Evolutionary conservation across 2,888 invertebrate genomes (phyloP).

Genomic region (Belgica antarctica): DNA sequence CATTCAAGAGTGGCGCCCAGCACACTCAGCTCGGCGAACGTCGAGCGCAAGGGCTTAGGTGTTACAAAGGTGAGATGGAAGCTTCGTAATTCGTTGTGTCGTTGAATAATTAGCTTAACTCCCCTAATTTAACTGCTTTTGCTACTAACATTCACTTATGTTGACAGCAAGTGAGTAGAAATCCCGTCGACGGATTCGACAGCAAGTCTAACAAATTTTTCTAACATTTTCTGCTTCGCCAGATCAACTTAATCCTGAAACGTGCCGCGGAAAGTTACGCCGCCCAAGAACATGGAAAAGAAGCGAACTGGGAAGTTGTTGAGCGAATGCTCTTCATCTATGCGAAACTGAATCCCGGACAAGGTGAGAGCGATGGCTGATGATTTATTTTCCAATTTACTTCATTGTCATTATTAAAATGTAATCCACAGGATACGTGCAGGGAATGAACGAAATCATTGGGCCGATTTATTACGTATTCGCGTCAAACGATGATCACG

Average conservation of each 20-base stretch:
- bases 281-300: constrained; percentile 83
- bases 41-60: constrained; percentile 83
- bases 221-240: constrained; percentile 44
- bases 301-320: constrained; percentile 98
- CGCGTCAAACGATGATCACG: constrained; percentile 80
- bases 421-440: too few species aligned
- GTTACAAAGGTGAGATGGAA: constrained; percentile 70
- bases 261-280: constrained; percentile 78
- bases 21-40: constrained; percentile 80
- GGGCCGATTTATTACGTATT: constrained; percentile 98
- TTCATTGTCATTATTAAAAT: too few species aligned
- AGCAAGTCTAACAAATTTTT: neutral
- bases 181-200: neutral
- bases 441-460: constrained; percentile 99
- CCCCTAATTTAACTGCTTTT: constrained; percentile 36
- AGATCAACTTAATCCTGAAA: constrained; percentile 71
- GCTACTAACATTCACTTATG: neutral
- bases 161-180: constrained; percentile 43
- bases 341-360: constrained; percentile 96
- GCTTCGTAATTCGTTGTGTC: neutral
- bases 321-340: constrained; percentile 96
- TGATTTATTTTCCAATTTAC: too few species aligned
- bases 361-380: too few species aligned
- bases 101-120: neutral
- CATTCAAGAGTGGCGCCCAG: constrained; percentile 86